phyloP scores from a whole-genome alignment of 2,888 invertebrate species.

The Macropis europaea region DNA sequence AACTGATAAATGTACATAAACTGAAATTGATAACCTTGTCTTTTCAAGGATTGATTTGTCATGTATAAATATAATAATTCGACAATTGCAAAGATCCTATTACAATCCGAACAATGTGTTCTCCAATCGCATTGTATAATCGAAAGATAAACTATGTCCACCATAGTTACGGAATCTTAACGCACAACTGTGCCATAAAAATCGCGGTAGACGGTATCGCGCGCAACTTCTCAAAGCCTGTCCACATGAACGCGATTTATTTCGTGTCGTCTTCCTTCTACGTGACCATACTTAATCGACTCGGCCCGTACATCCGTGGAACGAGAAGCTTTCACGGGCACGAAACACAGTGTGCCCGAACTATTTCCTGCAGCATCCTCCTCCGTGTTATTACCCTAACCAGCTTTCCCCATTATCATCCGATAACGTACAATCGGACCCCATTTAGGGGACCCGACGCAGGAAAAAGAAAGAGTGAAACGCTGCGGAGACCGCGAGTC shows the following conservation, averaged over 20 bases:
- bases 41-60: too few relatives aligned
- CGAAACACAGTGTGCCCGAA: background rate
- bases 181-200: background rate
- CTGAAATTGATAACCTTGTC: too few relatives aligned
- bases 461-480: background rate
- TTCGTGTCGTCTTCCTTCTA: constrained; percentile 6
- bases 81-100: too few relatives aligned
- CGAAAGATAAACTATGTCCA: too few relatives aligned
- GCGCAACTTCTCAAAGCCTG: constrained; percentile 5
- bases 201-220: background rate
- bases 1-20: too few relatives aligned
- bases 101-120: too few relatives aligned
- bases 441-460: background rate
- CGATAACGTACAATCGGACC: background rate
- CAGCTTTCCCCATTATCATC: constrained; percentile 1
- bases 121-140: too few relatives aligned
- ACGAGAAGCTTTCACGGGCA: constrained; percentile 10
- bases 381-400: background rate
- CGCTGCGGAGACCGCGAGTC: background rate
- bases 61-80: too few relatives aligned
- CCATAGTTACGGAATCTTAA: background rate
- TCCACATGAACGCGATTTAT: constrained; percentile 17
- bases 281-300: constrained; percentile 26
- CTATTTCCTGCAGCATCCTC: background rate
- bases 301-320: constrained; percentile 23